These are phyloP conservation scores for Thaumetopoea pityocampa DNA, from an alignment of 1,140 invertebrate species.

Conservation along the genomic window DNA sequence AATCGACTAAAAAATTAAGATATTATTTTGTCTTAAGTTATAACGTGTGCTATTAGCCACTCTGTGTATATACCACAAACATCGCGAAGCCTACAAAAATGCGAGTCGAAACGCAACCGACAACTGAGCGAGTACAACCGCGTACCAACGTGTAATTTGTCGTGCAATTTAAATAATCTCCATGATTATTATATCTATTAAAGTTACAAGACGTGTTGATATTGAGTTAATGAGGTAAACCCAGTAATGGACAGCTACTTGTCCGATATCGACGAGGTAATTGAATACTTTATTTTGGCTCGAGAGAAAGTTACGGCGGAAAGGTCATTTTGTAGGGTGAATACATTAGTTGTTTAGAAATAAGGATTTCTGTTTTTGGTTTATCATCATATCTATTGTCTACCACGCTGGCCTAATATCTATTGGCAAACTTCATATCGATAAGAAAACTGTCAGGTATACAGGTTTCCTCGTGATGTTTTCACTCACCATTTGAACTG, in stretches of 20 bases:
- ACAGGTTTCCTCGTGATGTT: too few relatives aligned
- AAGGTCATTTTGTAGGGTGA: too few relatives aligned
- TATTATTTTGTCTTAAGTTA: not conserved
- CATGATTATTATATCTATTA: slow-evolving; percentile 71
- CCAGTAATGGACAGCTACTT: slow-evolving; percentile 29
- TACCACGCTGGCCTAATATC: too few relatives aligned
- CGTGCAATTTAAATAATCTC: slow-evolving; percentile 70
- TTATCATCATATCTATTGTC: too few relatives aligned
- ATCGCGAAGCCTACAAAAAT: slow-evolving; percentile 46
- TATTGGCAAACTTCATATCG: too few relatives aligned
- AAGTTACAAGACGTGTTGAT: slow-evolving; percentile 60
- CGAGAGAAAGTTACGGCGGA: slow-evolving; percentile 28
- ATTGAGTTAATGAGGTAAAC: slow-evolving; percentile 52
- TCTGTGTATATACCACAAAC: slow-evolving; percentile 20
- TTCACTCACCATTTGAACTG: too few relatives aligned
- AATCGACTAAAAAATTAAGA: too few relatives aligned
- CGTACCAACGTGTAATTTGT: slow-evolving; percentile 63
- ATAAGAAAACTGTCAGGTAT: too few relatives aligned
- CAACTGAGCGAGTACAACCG: slow-evolving; percentile 51
- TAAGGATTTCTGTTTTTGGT: too few relatives aligned
- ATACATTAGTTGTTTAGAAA: too few relatives aligned
- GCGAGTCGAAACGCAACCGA: slow-evolving; percentile 55
- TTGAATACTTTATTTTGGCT: slow-evolving; percentile 20
- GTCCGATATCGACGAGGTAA: slow-evolving; percentile 17
- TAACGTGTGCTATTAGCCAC: slow-evolving; percentile 9